Conservation (phyloP, 2,888 invertebrate species). For the Tetragnatha montana region DNA sequence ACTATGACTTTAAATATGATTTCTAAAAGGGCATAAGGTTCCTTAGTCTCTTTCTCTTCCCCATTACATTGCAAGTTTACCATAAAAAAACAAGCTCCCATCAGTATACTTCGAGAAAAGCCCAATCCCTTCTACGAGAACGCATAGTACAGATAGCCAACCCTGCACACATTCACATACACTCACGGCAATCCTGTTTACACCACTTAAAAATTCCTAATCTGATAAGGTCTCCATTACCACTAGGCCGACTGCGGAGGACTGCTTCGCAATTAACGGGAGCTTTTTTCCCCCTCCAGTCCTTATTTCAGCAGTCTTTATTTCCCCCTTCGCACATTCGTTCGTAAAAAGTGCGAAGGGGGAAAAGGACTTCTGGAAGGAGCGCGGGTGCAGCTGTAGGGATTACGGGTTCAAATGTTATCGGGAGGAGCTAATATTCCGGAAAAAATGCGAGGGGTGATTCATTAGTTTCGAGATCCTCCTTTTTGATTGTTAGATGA, state of each 20-base stretch:
- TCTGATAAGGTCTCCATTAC: conserved; percentile 35
- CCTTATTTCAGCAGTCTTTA: neutral
- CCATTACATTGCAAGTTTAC: neutral
- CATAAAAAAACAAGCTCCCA: neutral
- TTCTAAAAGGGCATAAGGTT: too few relatives aligned
- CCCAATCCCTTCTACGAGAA: neutral
- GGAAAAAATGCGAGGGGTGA: neutral
- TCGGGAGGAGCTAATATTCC: conserved; percentile 36
- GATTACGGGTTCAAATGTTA: conserved; percentile 49
- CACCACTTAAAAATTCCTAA: conserved; percentile 38
- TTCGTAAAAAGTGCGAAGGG: too few relatives aligned
- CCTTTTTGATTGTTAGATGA: neutral
- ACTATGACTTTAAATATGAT: too few relatives aligned
- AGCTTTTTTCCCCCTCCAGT: neutral
- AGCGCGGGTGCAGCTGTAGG: neutral
- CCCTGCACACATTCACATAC: neutral
- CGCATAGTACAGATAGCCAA: neutral
- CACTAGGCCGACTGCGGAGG: conserved; percentile 6
- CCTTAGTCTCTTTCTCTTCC: too few relatives aligned
- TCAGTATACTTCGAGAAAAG: neutral
- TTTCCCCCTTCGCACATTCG: neutral
- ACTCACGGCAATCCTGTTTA: conserved; percentile 4
- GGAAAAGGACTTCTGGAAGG: neutral
- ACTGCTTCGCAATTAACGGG: conserved; percentile 36
- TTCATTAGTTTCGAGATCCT: conserved; percentile 8